These are phyloP conservation scores for Pipistrellus kuhlii DNA, from an alignment of 2,797 vertebrate genomes.

Conservation along the genomic window DNA sequence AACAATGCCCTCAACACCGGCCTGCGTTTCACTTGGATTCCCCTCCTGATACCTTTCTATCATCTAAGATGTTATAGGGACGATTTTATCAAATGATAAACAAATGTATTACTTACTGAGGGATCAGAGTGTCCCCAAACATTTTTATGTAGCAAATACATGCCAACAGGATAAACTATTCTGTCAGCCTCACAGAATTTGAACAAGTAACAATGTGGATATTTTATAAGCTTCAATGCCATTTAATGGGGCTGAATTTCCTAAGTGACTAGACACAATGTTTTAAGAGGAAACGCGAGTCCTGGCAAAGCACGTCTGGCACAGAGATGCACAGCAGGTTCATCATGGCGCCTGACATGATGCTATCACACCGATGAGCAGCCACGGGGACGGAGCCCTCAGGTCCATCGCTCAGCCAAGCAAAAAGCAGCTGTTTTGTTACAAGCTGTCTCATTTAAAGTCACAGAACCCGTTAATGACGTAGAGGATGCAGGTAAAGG, in stretches of 20 bases:
- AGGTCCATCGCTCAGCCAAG: neutral
- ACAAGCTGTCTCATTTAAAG: too few species aligned
- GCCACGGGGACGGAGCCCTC: neutral
- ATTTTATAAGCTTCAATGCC: neutral
- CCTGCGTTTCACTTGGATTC: neutral
- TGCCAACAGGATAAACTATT: neutral
- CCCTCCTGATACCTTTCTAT: too few species aligned
- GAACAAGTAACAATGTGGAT: neutral
- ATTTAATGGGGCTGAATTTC: neutral
- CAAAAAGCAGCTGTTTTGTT: neutral
- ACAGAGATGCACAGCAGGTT: neutral
- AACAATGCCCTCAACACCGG: neutral
- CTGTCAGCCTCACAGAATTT: neutral
- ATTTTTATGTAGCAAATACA: neutral
- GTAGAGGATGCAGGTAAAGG: conserved; percentile 97
- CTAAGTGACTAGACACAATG: neutral
- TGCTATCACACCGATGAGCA: neutral
- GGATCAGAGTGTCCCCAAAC: neutral
- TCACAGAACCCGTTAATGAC: conserved; percentile 59
- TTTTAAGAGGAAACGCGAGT: neutral
- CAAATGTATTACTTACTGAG: neutral
- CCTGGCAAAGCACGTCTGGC: neutral
- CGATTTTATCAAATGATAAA: neutral
- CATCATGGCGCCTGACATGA: neutral
- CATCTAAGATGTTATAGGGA: neutral